A percentile compares a stretch with the other conserved stretches of the same genome.
Evolutionary conservation across 2,113 vertebrate species (phyloP).

Genomic region (Lota lota): DNA sequence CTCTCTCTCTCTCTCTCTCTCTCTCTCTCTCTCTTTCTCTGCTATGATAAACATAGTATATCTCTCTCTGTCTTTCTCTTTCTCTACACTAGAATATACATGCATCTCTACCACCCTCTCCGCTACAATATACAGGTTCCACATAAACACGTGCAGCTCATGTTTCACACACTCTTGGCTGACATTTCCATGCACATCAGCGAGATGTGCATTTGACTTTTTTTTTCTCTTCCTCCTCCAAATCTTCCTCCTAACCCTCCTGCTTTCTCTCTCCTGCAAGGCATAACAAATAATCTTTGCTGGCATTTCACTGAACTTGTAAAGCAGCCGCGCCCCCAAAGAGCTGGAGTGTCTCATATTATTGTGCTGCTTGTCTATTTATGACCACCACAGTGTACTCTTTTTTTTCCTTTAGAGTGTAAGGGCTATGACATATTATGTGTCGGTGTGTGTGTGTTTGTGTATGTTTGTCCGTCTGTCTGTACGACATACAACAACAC

Average conservation of each 20-base stretch:
- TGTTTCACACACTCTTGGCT: slow-evolving; percentile 45
- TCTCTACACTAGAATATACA: neutral
- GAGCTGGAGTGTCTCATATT: no score
- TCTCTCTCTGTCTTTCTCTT: neutral
- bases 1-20: slow-evolving; percentile 14
- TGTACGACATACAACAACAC: no score
- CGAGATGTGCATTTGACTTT: slow-evolving; percentile 40
- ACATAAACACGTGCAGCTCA: slow-evolving; percentile 33
- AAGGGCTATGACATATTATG: no score
- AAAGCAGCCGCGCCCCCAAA: no score
- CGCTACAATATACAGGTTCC: slow-evolving; percentile 15
- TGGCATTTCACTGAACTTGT: no score
- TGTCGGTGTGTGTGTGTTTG: no score
- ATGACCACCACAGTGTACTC: no score
- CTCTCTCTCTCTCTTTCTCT: slow-evolving; percentile 24
- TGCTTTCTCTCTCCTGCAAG: no score
- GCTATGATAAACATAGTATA: slow-evolving; percentile 51
- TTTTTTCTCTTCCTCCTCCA: slow-evolving; percentile 20
- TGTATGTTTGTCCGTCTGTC: no score
- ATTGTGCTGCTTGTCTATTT: no score
- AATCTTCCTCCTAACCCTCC: slow-evolving; percentile 6
- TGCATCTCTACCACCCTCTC: neutral
- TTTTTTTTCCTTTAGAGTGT: no score
- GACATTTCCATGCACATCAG: slow-evolving; percentile 62
- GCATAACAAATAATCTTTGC: no score